Base-by-base conservation (phyloP, 1,140 invertebrate genomes). In the Apis mellifera region DNA sequence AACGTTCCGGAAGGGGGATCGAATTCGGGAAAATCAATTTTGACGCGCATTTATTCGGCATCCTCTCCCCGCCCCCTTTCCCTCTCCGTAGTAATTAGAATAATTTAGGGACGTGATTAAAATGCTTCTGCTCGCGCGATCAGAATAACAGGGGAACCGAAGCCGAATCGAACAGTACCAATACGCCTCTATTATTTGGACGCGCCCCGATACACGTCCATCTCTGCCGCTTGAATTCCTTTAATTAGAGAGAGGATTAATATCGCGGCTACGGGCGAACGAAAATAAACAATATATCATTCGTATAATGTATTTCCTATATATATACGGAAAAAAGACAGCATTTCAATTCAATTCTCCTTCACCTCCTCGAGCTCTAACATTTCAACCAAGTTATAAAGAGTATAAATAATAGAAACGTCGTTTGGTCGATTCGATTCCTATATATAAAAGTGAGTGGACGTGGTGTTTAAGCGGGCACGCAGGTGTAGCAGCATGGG, bases 241-340 rank as follows among this genome's bases (percentile, higher is more conserved):
- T 87, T 87, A 80, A 87, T 88, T 87, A 80, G 77, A 87, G 76
- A 78, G 76, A 65, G 69, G 74, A 88, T 88, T 85, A 83, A 85
- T 78, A 86, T 81, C 50, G 32, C 32, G 19, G 69, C 32, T 62
- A 23, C n/a, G 52, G 26, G 60, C 60, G 76, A 83, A 82, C 83
- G 77, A 69, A 86, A 86, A 89, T 88, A 84, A 89, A 88, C 84
- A 74, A 78, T 83, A 88, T 73, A 82, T 85, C 81, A 75, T 78
- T 88, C 74, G 84, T 89, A 32, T 32, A 89, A 86, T 88, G 66
- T 75, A 78, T 86, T 78, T 82, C 72, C 82, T 88, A 89, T 3
- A 32, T 32, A 32, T 32, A 32, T 32, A 32, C 76, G 84, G 80
- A 7, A 83, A 88, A 81, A 88, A 88, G 88, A 88, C 84, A 83